Percentiles rank a stretch among this genome's conserved stretches.
These are phyloP conservation scores for Eretmocerus hayati DNA, from an alignment of 2,888 invertebrate genomes.

Conservation along the genomic window DNA sequence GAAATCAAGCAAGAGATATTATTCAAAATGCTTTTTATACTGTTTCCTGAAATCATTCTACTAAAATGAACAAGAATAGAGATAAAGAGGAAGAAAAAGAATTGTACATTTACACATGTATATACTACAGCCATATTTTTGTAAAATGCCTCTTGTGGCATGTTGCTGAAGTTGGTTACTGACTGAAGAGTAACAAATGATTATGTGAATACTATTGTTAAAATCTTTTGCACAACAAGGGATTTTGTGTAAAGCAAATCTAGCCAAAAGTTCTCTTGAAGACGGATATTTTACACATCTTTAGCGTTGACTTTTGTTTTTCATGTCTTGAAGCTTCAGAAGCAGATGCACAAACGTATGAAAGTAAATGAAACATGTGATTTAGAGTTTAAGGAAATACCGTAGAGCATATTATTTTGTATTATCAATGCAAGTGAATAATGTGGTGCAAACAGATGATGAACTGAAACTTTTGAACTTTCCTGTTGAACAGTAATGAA, in stretches of 20 bases:
- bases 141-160: conserved; percentile 8
- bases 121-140: conserved; percentile 16
- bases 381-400: conserved; percentile 43
- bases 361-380: conserved; percentile 45
- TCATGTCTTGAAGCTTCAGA: conserved; percentile 15
- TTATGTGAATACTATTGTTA: not conserved
- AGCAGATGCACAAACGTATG: conserved; percentile 40
- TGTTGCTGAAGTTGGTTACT: conserved; percentile 5
- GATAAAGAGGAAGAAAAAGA: not conserved
- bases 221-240: conserved; percentile 17
- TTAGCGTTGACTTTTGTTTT: no score
- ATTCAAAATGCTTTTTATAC: conserved; percentile 16
- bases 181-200: conserved; percentile 1
- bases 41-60: no score
- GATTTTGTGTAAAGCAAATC: no score
- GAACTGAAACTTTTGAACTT: no score
- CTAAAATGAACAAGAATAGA: no score
- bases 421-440: no score
- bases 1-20: conserved; percentile 7
- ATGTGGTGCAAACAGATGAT: no score
- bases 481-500: no score
- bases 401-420: conserved; percentile 29
- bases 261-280: no score
- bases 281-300: no score
- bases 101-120: conserved; percentile 14